Evolutionary conservation across 2,113 vertebrate species (phyloP).

Genomic region (Coryphaenoides rupestris): DNA sequence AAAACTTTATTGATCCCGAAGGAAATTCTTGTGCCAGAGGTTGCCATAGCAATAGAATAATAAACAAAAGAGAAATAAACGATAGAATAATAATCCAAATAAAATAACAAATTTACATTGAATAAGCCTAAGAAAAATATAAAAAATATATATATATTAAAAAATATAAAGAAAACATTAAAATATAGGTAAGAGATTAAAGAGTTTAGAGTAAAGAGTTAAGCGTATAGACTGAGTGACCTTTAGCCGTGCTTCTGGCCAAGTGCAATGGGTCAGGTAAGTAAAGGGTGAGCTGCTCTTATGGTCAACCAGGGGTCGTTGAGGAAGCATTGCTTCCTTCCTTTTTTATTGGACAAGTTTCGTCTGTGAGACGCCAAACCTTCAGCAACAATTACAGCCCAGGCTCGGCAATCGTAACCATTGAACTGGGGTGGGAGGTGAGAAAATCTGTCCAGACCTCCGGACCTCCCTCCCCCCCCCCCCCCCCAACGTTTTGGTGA

Average conservation of each 20-base stretch:
- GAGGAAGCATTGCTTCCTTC: constrained; percentile 58
- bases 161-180: too few species aligned
- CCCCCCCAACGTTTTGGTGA: not conserved
- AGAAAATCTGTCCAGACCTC: constrained; percentile 4
- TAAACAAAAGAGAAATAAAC: too few species aligned
- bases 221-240: constrained; percentile 45
- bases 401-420: constrained; percentile 28
- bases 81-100: too few species aligned
- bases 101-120: too few species aligned
- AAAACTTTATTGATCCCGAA: too few species aligned
- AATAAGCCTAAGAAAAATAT: too few species aligned
- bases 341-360: constrained; percentile 42
- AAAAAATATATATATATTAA: too few species aligned
- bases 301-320: constrained; percentile 44
- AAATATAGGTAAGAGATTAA: too few species aligned
- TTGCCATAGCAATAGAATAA: too few species aligned
- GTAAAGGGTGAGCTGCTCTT: constrained; percentile 37
- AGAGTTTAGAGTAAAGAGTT: too few species aligned
- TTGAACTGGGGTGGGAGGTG: constrained; percentile 30
- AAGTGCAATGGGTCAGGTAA: constrained; percentile 49
- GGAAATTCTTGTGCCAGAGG: too few species aligned
- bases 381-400: constrained; percentile 55
- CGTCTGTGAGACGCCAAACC: constrained; percentile 50
- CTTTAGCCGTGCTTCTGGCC: constrained; percentile 42
- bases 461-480: constrained; percentile 13